Conservation (phyloP, 2,797 vertebrate species). For the Sebastes paucispinis region DNA sequence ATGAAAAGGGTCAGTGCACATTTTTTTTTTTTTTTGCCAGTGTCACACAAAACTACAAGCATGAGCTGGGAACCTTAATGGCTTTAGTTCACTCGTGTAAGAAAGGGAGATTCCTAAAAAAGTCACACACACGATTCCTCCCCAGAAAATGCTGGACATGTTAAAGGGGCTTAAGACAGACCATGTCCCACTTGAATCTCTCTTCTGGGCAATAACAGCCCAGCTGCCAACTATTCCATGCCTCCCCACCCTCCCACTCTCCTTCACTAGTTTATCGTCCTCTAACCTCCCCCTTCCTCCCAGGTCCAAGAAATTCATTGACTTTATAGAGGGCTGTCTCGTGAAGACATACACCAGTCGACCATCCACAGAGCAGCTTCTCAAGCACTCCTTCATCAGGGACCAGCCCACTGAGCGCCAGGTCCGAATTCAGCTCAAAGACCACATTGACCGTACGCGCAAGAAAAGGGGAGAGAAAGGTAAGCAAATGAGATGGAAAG, state of each 20-base stretch:
- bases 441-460: slow-evolving; percentile 93
- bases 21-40: neutral
- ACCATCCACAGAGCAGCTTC: slow-evolving; percentile 91
- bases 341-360: slow-evolving; percentile 93
- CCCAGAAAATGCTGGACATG: neutral
- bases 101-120: neutral
- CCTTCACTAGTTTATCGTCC: slow-evolving; percentile 27
- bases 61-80: neutral
- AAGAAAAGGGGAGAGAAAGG: slow-evolving; percentile 94
- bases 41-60: neutral
- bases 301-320: slow-evolving; percentile 96
- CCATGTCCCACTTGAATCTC: neutral
- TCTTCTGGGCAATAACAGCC: neutral
- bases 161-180: neutral
- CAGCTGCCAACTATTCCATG: slow-evolving; percentile 4
- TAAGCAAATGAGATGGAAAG: slow-evolving; percentile 44
- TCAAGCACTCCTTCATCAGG: slow-evolving; percentile 93
- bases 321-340: slow-evolving; percentile 94
- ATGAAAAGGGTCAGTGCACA: neutral
- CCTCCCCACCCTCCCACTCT: neutral
- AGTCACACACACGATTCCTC: neutral
- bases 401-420: slow-evolving; percentile 95
- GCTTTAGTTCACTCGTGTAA: neutral
- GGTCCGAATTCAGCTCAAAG: slow-evolving; percentile 95
- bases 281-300: slow-evolving; percentile 32